Percentiles rank a stretch among this genome's conserved stretches.
Evolutionary conservation across 2,113 vertebrate species (phyloP).

Genomic region (Ceyx margarethae): DNA sequence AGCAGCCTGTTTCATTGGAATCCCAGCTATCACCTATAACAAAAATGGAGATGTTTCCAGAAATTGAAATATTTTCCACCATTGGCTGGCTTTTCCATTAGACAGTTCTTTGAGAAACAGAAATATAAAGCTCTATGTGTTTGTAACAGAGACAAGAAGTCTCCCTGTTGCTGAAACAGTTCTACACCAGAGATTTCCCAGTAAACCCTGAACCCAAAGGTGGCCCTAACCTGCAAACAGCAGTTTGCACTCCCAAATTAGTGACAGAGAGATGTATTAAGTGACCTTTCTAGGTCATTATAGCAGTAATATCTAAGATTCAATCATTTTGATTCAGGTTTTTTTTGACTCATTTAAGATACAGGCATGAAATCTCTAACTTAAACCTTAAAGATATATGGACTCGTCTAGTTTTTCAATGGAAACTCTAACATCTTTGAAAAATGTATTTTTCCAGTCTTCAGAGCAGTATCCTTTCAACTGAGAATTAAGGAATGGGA

Average conservation of each 20-base stretch:
- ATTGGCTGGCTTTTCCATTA: not conserved
- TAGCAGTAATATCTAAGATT: not conserved
- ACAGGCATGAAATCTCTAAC: not conserved
- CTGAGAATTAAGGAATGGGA: not conserved
- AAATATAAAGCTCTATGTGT: not conserved
- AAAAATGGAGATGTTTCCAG: not conserved
- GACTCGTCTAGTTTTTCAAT: not conserved
- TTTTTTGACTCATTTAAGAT: not conserved
- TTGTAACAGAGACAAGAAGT: not conserved
- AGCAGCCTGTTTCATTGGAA: not conserved
- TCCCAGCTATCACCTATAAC: not conserved
- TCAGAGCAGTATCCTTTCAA: constrained; percentile 17
- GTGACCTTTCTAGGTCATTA: not conserved
- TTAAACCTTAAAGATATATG: not conserved
- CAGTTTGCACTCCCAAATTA: not conserved
- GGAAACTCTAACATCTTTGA: not conserved
- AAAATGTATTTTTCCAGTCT: not conserved
- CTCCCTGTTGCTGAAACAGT: not conserved
- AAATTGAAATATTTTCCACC: not conserved
- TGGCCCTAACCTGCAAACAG: not conserved
- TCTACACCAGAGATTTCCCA: not conserved
- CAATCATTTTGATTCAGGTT: not conserved
- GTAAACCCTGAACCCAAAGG: not conserved
- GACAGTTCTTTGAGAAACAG: not conserved
- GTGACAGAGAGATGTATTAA: not conserved